Evolutionary conservation across 2,113 vertebrate species (phyloP), one percentile per base, ranked within the genome.

Genomic region (Strix aluco): DNA sequence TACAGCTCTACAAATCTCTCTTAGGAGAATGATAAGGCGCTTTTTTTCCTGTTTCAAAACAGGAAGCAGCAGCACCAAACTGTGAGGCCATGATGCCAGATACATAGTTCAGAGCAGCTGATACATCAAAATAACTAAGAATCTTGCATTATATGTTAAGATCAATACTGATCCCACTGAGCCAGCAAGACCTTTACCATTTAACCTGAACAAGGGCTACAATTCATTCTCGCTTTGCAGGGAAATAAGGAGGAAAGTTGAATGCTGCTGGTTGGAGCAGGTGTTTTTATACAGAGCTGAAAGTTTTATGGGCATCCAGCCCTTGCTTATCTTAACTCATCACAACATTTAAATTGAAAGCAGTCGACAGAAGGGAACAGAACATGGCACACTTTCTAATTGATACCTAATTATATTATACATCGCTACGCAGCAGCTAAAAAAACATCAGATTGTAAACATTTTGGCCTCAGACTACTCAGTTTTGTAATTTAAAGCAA

Each of bases 351-450:
- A 96, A 95, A 93, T 89, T 85, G 91, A 95, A 92, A 91, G 94
- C 94, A 95, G 91, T 90, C 1, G 52, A 86, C 95, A 96, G 96
- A 94, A 96, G 86, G 92, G 90, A 97, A 96, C 62, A 80, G 91
- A 97, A 96, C 94, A 91, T 95, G 94, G 95, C 94, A 96, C 61
- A 58, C 73, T 95, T 97, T 94, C 89, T 95, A 97, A 96, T 94
- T 97, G 95, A 92, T 96, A 96, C 15, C 87, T 95, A 96, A 97
- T 96, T 97, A 95, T 87, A 92, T 96, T 96, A 92, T 96, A 96
- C 91, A 88, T 80, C 0, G 5, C 92, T 90, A 47, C 0, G 20
- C 86, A 94, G 95, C 91, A 95, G 93, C 91, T 95, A 94, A 96
- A 96, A 95, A 95, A 94, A 27, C 84, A 95, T 92, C 92, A 86